These are phyloP conservation scores for Crambe crambe DNA, from an alignment of 37 sponge, comb jelly and placozoan genomes.

Conservation along the genomic window DNA sequence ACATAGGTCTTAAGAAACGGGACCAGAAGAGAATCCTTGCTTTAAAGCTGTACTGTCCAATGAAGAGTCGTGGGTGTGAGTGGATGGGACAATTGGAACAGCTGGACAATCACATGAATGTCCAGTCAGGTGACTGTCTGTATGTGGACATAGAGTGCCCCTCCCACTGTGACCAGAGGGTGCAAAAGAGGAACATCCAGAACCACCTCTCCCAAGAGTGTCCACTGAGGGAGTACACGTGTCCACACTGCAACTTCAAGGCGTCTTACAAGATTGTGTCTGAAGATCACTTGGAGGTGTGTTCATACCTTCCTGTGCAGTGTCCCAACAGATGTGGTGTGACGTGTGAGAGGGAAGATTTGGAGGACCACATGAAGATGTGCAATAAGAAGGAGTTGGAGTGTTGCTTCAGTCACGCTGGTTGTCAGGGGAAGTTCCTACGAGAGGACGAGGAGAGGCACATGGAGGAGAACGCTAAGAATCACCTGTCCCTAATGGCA, in stretches of 20 bases:
- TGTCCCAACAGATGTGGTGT: slow-evolving; percentile 40
- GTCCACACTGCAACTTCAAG: slow-evolving; percentile 23
- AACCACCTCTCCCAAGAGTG: slow-evolving; percentile 21
- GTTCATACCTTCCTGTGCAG: slow-evolving; percentile 10
- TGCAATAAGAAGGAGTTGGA: slow-evolving; percentile 10
- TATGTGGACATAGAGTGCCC: slow-evolving; percentile 31
- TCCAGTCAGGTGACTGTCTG: slow-evolving; percentile 3
- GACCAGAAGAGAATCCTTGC: not conserved
- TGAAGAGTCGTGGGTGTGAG: slow-evolving; percentile 21
- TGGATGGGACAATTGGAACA: slow-evolving; percentile 27
- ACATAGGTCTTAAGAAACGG: not conserved
- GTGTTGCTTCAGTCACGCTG: slow-evolving; percentile 24
- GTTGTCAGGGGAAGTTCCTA: slow-evolving; percentile 10
- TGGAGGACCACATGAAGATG: slow-evolving; percentile 16
- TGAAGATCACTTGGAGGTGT: slow-evolving; percentile 2
- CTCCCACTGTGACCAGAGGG: not conserved
- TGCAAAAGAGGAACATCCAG: not conserved
- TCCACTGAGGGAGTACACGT: slow-evolving; percentile 3
- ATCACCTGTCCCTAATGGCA: slow-evolving; percentile 7
- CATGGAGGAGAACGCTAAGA: not conserved
- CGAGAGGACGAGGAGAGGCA: slow-evolving; percentile 19
- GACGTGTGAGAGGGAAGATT: not conserved
- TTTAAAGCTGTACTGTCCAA: slow-evolving; percentile 13
- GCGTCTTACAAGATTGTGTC: slow-evolving; percentile 2
- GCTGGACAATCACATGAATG: slow-evolving; percentile 9